phyloP scores from a whole-genome alignment of 2,888 invertebrate species.

The Ypsolopha sequella region DNA sequence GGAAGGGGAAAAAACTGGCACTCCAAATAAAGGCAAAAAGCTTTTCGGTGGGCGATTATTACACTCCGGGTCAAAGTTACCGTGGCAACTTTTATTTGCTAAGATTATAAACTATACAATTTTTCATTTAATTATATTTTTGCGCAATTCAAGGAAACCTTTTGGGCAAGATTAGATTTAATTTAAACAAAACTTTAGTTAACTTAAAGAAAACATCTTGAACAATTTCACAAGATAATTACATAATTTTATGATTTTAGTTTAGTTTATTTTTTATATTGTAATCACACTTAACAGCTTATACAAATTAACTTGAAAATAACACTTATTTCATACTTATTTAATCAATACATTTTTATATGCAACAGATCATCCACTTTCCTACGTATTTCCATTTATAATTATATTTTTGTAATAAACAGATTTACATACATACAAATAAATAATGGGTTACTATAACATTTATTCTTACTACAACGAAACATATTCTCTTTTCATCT shows the following conservation, averaged over 20 bases:
- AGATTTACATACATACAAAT: conserved; percentile 39
- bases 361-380: conserved; percentile 44
- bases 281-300: conserved; percentile 38
- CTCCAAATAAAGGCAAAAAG: conserved; percentile 6
- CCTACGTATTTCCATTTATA: conserved; percentile 25
- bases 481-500: conserved; percentile 17
- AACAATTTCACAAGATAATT: neutral
- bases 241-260: too few species aligned
- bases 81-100: neutral
- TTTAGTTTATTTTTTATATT: conserved; percentile 14
- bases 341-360: conserved; percentile 23
- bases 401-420: neutral
- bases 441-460: conserved; percentile 46
- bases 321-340: conserved; percentile 39
- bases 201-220: neutral
- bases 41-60: neutral
- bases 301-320: conserved; percentile 33
- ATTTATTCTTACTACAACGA: conserved; percentile 18
- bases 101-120: neutral
- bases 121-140: neutral
- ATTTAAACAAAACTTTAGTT: too few species aligned
- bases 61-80: neutral
- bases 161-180: too few species aligned
- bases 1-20: neutral
- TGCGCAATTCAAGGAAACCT: too few species aligned